These are phyloP conservation scores for Malurus leucopterus DNA, from an alignment of 2,797 vertebrate genomes.

Conservation along the genomic window DNA sequence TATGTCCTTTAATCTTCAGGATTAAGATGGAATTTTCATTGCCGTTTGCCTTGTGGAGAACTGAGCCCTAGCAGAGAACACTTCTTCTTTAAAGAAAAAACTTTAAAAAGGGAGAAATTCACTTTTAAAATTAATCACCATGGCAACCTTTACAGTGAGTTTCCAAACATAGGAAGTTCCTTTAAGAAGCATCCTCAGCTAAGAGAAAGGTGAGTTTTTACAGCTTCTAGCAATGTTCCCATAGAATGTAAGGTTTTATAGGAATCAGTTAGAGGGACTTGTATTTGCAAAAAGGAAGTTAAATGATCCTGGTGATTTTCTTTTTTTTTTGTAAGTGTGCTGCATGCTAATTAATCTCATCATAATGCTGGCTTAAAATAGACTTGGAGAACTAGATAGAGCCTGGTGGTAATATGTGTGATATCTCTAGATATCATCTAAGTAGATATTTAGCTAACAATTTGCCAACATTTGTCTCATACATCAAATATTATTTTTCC, in stretches of 20 bases:
- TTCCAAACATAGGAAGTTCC: conserved; percentile 61
- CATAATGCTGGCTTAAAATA: conserved; percentile 42
- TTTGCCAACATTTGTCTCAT: background rate
- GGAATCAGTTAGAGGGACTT: background rate
- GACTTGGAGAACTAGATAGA: conserved; percentile 13
- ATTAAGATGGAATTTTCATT: background rate
- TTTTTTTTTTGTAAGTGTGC: background rate
- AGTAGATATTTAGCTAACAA: background rate
- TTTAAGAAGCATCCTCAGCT: conserved; percentile 43
- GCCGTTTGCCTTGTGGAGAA: background rate
- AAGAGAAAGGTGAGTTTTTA: conserved; percentile 56
- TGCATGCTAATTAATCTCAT: conserved; percentile 6
- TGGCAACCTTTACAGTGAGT: conserved; percentile 55
- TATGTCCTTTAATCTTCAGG: background rate
- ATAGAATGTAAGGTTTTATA: background rate
- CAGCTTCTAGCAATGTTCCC: conserved; percentile 10
- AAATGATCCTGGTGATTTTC: background rate
- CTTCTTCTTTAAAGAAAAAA: conserved; percentile 60
- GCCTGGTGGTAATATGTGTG: background rate
- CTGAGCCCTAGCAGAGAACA: background rate
- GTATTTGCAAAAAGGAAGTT: background rate
- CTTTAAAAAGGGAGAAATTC: conserved; percentile 46
- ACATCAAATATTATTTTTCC: background rate
- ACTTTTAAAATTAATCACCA: conserved; percentile 64
- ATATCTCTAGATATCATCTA: background rate